Base-by-base conservation (phyloP, 2,797 vertebrate genomes). In the Apogon talboti region DNA sequence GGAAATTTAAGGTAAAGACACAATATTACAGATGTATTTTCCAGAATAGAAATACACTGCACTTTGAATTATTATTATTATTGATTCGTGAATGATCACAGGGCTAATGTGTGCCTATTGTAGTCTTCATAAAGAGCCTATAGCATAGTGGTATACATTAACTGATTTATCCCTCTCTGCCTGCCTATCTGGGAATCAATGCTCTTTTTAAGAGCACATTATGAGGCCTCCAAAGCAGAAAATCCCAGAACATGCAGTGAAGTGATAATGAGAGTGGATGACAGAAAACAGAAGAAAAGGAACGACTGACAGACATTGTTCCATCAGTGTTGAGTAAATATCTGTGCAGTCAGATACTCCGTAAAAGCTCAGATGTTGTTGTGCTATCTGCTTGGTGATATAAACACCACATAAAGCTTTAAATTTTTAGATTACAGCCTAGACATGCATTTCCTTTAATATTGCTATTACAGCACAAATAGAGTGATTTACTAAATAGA, bases 201-300 rank as follows among this genome's bases (percentile, higher is more conserved):
- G 82, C 51, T 53, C 56, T 46, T 67, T 83, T 80, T 86, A 89
- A 72, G 74, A 66, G 73, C 60, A 71, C 75, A 84, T 84, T 80
- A 87, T 16, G 15, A 69, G 41, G 48, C 68, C 33, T 72, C 66
- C 51, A 66, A 60, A 75, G 72, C 72, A 69, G 55, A 79, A 74
- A 80, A 71, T 62, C 50, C 64, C 6, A 14, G 19, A 64, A 51
- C 41, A 6, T 46, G 45, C 81, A 66, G 88, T 85, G 79, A 87
- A 71, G 74, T 21, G 66, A 74, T 81, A 84, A 83, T 84, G 79
- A 74, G 74, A 82, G 67, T 45, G 50, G 59, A 64, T 60, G 71
- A 69, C 67, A 43, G 74, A 18, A 71, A 61, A 76, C 61, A 76
- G 69, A 74, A 40, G 53, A 46, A 41, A 30, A 62, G 2, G 30